Evolutionary conservation across 2,797 vertebrate genomes (phyloP), one percentile per base, ranked within the genome.

Genomic region (Danio albolineatus): DNA sequence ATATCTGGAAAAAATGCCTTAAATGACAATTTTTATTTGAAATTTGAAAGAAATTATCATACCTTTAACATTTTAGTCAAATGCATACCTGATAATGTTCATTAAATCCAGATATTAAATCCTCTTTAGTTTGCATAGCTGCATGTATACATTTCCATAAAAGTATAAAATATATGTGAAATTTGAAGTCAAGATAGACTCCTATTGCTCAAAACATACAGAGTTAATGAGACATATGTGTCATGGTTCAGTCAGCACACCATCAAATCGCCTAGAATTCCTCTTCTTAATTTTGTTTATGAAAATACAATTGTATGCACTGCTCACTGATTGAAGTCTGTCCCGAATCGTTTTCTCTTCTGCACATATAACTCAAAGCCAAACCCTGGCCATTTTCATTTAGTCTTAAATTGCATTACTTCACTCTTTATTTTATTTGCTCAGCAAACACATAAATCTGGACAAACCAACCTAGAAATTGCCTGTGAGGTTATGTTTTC

Each of bases 381-480:
- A 83, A 74, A 17, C 49, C 80, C 84, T 87, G 88, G 85, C 84
- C 80, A 88, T 85, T 86, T 86, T 84, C 80, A 89, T 86, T 88
- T 87, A 79, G 81, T 67, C 61, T 87, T 84, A 88, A 88, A 88
- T 86, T 83, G 84, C 76, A 88, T 88, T 87, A 89, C 83, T 89
- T 89, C 83, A 90, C 85, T 83, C 76, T 53, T 82, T 84, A 60
- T 84, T 88, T 88, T 80, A 87, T 87, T 86, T 86, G 71, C 70
- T 86, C 67, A 81, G 82, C 67, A 88, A 85, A 78, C 82, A 82
- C 44, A 73, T 69, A 84, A 84, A 90, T 82, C 79, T 65, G 76
- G 49, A 51, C 76, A 79, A 62, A 67, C 53, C 72, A 86, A 80
- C 39, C 19, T 79, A 73, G 51, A 64, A 79, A 53, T 73, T 77